Conservation (phyloP, 2,113 vertebrate species). For the Morone saxatilis region DNA sequence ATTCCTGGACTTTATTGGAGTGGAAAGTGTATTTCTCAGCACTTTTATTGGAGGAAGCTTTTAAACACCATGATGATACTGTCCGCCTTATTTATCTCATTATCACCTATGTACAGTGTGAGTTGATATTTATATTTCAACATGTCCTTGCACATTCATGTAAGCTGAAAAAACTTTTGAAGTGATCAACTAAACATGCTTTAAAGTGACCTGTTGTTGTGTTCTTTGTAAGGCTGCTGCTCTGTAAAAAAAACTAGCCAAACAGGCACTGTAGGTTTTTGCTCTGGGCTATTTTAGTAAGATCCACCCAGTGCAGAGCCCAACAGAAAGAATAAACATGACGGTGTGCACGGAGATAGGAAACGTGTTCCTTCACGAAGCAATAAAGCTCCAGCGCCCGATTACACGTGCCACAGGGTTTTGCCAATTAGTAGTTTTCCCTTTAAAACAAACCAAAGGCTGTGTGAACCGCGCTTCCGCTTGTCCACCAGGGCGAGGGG, state of each 20-base stretch:
- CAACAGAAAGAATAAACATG: conserved; percentile 4
- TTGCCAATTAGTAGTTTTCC: background rate
- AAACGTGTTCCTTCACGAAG: background rate
- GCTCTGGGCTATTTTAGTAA: background rate
- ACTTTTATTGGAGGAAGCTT: conserved; percentile 16
- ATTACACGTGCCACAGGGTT: background rate
- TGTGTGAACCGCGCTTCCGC: background rate
- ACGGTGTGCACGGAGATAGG: background rate
- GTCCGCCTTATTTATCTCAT: conserved; percentile 3
- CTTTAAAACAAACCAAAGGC: background rate
- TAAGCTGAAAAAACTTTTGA: background rate
- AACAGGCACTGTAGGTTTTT: conserved; percentile 63
- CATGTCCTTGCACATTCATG: background rate
- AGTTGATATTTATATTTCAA: conserved; percentile 10
- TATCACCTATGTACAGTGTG: background rate
- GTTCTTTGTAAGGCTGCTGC: conserved; percentile 11
- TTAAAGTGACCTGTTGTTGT: background rate
- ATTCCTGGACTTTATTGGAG: conserved; percentile 13
- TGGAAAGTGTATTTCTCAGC: conserved; percentile 20
- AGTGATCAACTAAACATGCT: conserved; percentile 27
- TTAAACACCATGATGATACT: background rate
- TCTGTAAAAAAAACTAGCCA: conserved; percentile 43
- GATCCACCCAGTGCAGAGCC: conserved; percentile 5
- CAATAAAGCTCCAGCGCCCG: background rate
- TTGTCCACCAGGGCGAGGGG: background rate